Percentiles rank a stretch among this genome's conserved stretches.
These are phyloP conservation scores for Agrilus cyanescens DNA, from an alignment of 2,888 invertebrate species.

Conservation along the genomic window DNA sequence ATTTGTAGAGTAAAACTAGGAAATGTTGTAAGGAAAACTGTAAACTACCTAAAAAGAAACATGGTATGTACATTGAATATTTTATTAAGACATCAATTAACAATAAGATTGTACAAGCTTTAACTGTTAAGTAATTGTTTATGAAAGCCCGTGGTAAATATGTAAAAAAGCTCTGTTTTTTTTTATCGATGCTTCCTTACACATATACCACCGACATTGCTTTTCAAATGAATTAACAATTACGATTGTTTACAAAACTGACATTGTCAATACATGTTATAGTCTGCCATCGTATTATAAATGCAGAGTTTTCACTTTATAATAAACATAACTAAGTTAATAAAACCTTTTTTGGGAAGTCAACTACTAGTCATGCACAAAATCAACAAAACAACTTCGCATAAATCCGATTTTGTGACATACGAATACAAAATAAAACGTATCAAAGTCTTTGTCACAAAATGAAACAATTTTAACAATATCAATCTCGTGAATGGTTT, in stretches of 20 bases:
- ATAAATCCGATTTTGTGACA: too few relatives aligned
- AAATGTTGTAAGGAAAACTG: too few relatives aligned
- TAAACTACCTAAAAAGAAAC: constrained; percentile 8
- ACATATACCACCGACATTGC: too few relatives aligned
- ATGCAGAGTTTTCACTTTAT: constrained; percentile 14
- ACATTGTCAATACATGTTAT: constrained; percentile 35
- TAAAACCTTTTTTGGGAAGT: neutral
- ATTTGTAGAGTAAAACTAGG: too few relatives aligned
- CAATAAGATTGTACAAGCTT: constrained; percentile 36
- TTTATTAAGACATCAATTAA: constrained; percentile 35
- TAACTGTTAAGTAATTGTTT: constrained; percentile 23
- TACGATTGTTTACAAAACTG: constrained; percentile 30
- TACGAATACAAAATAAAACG: too few relatives aligned
- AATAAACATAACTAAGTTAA: neutral
- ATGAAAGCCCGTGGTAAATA: constrained; percentile 24
- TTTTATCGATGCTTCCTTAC: too few relatives aligned
- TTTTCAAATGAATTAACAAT: constrained; percentile 21
- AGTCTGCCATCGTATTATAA: constrained; percentile 30
- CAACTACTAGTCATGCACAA: constrained; percentile 1
- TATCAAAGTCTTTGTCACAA: too few relatives aligned
- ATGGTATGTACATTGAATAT: constrained; percentile 23
- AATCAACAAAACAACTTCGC: constrained; percentile 1
- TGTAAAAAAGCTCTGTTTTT: constrained; percentile 3
- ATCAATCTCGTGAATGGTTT: too few relatives aligned
- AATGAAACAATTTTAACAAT: too few relatives aligned